A percentile compares a stretch with the other conserved stretches of the same genome.
These are phyloP conservation scores for Lepilemur ruficaudatus DNA, from an alignment of 2,797 vertebrate genomes.

Conservation along the genomic window DNA sequence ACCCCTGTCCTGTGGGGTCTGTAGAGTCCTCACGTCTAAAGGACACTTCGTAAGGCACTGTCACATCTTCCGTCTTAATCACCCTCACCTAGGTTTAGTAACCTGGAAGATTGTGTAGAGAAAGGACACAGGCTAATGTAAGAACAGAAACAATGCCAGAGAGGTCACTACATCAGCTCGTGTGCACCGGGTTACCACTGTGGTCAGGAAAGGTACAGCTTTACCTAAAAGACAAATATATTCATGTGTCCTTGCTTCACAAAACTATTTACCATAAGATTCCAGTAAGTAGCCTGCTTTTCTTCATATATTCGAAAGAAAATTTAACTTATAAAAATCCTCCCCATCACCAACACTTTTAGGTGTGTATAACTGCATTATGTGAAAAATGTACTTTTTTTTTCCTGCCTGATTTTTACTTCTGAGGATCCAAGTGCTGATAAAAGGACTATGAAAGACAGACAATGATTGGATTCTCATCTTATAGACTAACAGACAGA, in stretches of 20 bases:
- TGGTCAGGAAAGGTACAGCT: neutral
- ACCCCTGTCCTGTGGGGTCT: neutral
- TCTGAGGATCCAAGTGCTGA: neutral
- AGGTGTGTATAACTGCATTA: neutral
- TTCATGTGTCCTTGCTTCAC: neutral
- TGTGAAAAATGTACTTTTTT: neutral
- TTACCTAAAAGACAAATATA: neutral
- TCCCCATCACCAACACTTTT: neutral
- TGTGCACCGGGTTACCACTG: neutral
- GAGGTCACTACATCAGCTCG: neutral
- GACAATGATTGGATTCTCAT: conserved; percentile 62
- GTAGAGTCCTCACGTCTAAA: neutral
- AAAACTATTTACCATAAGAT: neutral
- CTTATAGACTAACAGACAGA: conserved; percentile 74
- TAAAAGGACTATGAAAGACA: neutral
- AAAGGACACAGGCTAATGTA: neutral
- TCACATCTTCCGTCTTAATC: neutral
- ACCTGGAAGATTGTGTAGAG: neutral
- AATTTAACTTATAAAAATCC: neutral
- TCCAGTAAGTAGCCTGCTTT: neutral
- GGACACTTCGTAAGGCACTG: neutral
- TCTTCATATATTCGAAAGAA: conserved; percentile 6
- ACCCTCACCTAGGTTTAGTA: neutral
- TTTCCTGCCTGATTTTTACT: neutral
- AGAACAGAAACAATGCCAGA: neutral